Conservation (phyloP, 1,140 invertebrate genomes). For the Trypoxylus dichotomus region DNA sequence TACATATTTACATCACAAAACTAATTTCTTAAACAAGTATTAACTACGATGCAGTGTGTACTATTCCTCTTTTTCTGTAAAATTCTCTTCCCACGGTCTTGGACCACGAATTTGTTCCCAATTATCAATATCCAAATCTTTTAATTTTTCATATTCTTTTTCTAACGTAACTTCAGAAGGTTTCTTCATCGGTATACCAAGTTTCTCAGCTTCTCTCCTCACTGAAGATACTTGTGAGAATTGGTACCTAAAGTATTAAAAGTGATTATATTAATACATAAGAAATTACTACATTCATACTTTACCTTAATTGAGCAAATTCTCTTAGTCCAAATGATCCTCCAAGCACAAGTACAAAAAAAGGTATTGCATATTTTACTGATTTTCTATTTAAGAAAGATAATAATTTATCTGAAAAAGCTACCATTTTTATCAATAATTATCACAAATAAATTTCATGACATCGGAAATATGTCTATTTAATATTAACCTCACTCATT, state of each 20-base stretch:
- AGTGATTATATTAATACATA: neutral
- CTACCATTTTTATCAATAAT: neutral
- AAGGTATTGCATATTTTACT: slow-evolving; percentile 66
- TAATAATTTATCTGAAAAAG: neutral
- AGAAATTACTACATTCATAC: neutral
- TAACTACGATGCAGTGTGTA: neutral
- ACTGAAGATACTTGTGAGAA: slow-evolving; percentile 64
- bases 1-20: no score
- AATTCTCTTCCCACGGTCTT: slow-evolving; percentile 22
- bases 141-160: slow-evolving; percentile 70
- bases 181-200: slow-evolving; percentile 68
- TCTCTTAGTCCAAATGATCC: slow-evolving; percentile 71
- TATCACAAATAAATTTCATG: neutral
- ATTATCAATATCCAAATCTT: slow-evolving; percentile 71
- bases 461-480: no score
- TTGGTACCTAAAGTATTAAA: slow-evolving; percentile 60
- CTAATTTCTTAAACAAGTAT: neutral
- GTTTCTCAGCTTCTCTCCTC: slow-evolving; percentile 64
- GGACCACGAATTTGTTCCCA: slow-evolving; percentile 69
- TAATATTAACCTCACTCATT: no score
- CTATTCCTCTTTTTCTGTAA: neutral
- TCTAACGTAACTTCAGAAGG: slow-evolving; percentile 69
- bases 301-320: slow-evolving; percentile 68
- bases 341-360: slow-evolving; percentile 66
- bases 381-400: slow-evolving; percentile 34